phyloP scores from a whole-genome alignment of 2,888 invertebrate species.

The Phasia obesa region DNA sequence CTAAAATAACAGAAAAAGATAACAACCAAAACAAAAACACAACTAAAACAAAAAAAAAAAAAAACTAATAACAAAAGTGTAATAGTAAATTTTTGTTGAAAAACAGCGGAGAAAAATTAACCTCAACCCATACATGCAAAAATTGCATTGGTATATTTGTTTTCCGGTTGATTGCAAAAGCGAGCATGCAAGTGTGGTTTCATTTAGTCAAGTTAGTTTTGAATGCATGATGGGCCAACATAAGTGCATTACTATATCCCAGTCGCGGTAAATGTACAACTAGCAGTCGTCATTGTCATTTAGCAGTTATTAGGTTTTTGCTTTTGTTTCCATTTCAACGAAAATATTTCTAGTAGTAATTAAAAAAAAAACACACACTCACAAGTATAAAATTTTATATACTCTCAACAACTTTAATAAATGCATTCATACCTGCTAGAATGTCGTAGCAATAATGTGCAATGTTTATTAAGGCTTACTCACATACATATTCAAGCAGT shows the following conservation, averaged over 20 bases:
- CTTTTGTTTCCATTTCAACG: neutral
- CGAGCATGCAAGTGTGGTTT: conserved; percentile 33
- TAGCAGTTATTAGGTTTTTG: conserved; percentile 23
- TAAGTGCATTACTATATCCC: conserved; percentile 50
- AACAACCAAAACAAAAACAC: neutral
- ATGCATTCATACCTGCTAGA: neutral
- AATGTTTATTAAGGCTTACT: neutral
- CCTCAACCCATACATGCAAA: neutral
- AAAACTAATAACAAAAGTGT: conserved; percentile 10
- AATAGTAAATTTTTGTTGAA: neutral
- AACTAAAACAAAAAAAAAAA: neutral
- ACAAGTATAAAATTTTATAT: conserved; percentile 55
- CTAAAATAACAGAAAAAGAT: conserved; percentile 2
- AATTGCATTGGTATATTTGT: conserved; percentile 39
- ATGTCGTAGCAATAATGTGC: neutral
- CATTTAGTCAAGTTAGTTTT: conserved; percentile 37
- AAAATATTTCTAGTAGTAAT: conserved; percentile 48
- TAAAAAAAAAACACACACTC: conserved; percentile 24
- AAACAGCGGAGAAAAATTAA: too few species aligned
- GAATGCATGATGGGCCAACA: conserved; percentile 36
- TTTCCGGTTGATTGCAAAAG: conserved; percentile 34
- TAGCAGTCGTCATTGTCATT: conserved; percentile 48
- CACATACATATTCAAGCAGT: too few species aligned
- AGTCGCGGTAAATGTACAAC: conserved; percentile 39
- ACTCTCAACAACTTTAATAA: conserved; percentile 24